Evolutionary conservation across 2,888 invertebrate species (phyloP), one percentile per base, ranked within the genome.

Genomic region (Reticulitermes lucifugus): DNA sequence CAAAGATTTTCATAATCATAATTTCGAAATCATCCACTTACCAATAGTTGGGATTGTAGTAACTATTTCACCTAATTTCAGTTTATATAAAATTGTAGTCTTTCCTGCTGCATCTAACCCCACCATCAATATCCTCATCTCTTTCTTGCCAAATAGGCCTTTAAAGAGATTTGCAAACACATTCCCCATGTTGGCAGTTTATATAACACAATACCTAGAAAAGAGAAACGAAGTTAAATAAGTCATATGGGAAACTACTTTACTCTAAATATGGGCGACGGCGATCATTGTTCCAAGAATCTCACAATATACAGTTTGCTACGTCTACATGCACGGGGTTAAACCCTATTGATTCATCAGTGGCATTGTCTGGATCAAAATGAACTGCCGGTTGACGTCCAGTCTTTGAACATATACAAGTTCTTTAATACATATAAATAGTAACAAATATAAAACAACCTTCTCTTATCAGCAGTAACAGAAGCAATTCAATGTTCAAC

Each of bases 51-150:
- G 99, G 94, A 99, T 99, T 91, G 99, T 99, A 91, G 99, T 99
- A 91, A 99, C 99, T 94, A 99, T 99, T 96, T 99, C 99, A 92
- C 99, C 99, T 94, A 99, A 95, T 95, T 99, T 99, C 92, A 99
- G 95, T 96, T 99, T 99, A 95, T 99, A 99, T 93, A 99, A 94
- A 93, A 99, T 99, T 93, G 99, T 99, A 91, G 99, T 99, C 96
- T 99, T 99, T 94, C 99, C 99, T 93, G 99, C 99, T 91, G 99
- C 99, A 94, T 99, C 99, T 91, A 98, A 95, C 91, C 98, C 98
- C 89, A 98, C 98, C 99, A 99, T 99, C 93, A 99, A 94, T 95
- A 99, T 99, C 94, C 99, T 96, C 99, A 99, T 99, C 94, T 99
- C 99, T 92, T 99, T 99, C 94, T 99, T 99, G 94, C 99, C 99